phyloP scores from a whole-genome alignment of 2,888 invertebrate species.

The Tipula confusa region DNA sequence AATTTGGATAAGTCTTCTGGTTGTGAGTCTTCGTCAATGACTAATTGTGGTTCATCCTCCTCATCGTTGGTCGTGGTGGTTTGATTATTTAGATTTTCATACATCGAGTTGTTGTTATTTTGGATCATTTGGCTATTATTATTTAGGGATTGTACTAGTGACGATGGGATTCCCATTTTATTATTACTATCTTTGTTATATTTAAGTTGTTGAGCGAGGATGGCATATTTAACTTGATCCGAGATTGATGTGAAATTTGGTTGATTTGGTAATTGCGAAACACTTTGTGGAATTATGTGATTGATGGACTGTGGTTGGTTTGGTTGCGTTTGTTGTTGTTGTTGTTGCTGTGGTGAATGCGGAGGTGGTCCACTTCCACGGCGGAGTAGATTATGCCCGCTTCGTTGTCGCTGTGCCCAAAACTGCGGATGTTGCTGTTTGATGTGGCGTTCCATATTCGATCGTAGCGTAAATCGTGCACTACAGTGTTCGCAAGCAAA shows the following conservation, averaged over 20 bases:
- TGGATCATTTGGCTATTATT: background rate
- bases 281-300: slow-evolving; percentile 35
- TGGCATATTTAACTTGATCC: slow-evolving; percentile 69
- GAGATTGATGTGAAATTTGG: slow-evolving; percentile 49
- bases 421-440: slow-evolving; percentile 90
- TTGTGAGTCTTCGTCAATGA: slow-evolving; percentile 48
- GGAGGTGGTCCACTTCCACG: slow-evolving; percentile 41
- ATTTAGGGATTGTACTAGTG: background rate
- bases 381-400: slow-evolving; percentile 52
- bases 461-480: slow-evolving; percentile 83
- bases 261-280: slow-evolving; percentile 20
- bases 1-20: slow-evolving; percentile 38
- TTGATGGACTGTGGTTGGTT: slow-evolving; percentile 44
- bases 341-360: slow-evolving; percentile 36
- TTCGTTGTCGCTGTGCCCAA: slow-evolving; percentile 75
- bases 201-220: slow-evolving; percentile 73
- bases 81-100: slow-evolving; percentile 31
- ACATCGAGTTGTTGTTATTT: slow-evolving; percentile 35
- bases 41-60: slow-evolving; percentile 53
- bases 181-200: slow-evolving; percentile 49
- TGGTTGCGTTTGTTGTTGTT: slow-evolving; percentile 33
- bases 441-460: slow-evolving; percentile 91
- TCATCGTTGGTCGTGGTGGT: slow-evolving; percentile 45
- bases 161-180: background rate
- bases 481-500: slow-evolving; percentile 89